Conservation (phyloP, 30 jellyfish, hydroid and myxozoan species). For the Pelagia noctiluca region DNA sequence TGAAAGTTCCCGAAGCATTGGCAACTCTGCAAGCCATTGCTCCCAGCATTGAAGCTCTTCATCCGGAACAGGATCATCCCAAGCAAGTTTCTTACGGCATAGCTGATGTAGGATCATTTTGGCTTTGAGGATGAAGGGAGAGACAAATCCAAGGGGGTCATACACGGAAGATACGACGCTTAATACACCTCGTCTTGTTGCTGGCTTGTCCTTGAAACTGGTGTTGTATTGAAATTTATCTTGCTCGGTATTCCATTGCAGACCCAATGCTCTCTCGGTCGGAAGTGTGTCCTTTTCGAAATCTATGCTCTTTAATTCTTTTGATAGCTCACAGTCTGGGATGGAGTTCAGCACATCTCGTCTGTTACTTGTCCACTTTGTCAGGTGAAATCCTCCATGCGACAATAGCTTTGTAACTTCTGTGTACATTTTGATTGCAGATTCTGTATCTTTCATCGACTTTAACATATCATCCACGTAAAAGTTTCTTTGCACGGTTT, state of each 20-base stretch:
- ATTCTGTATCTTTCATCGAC: not conserved
- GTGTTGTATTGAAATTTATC: conserved; percentile 16
- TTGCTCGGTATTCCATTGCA: conserved; percentile 28
- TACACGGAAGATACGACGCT: conserved; percentile 33
- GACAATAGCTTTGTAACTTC: not conserved
- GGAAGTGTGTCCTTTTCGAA: conserved; percentile 33
- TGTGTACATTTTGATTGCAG: not conserved
- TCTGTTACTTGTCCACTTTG: conserved; percentile 23
- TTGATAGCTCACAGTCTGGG: conserved; percentile 3
- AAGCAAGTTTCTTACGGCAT: conserved; percentile 10
- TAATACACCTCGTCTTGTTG: conserved; percentile 39
- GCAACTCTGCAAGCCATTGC: conserved; percentile 34
- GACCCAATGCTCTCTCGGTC: conserved; percentile 45
- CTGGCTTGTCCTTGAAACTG: not conserved
- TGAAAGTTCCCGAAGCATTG: not conserved
- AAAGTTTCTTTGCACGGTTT: conserved; percentile 3
- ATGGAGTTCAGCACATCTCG: conserved; percentile 13
- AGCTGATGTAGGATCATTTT: conserved; percentile 36
- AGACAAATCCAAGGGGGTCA: conserved; percentile 67
- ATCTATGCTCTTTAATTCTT: conserved; percentile 27
- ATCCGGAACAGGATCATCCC: conserved; percentile 53
- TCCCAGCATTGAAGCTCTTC: conserved; percentile 18
- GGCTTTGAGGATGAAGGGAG: conserved; percentile 51
- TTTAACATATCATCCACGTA: conserved; percentile 28
- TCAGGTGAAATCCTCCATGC: conserved; percentile 32